phyloP scores from a whole-genome alignment of 2,888 invertebrate species.

The Caenorhabditis drosophilae region DNA sequence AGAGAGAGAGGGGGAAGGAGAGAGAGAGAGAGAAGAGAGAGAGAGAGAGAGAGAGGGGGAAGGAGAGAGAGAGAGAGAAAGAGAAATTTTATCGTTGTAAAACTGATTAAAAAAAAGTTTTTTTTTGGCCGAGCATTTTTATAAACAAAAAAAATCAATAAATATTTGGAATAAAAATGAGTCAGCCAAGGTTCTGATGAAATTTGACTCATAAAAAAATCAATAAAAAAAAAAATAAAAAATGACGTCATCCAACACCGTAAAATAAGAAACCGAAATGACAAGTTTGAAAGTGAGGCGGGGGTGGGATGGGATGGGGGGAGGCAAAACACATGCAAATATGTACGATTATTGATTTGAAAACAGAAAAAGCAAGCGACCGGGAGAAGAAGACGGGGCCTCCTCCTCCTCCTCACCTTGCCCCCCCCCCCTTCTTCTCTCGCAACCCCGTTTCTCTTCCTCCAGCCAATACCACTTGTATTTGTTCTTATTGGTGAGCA shows the following conservation, averaged over 20 bases:
- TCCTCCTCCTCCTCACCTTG: too few species aligned
- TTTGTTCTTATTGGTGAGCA: constrained; percentile 26
- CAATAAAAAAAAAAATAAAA: background rate
- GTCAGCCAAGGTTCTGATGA: background rate
- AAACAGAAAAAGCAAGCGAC: constrained; percentile 1
- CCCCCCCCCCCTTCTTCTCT: too few species aligned
- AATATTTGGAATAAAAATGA: background rate
- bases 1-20: too few species aligned
- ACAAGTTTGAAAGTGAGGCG: too few species aligned
- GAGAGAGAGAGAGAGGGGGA: background rate
- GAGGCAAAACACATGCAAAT: background rate
- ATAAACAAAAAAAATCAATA: background rate
- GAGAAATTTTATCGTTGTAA: too few species aligned
- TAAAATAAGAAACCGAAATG: too few species aligned
- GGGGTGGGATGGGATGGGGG: too few species aligned
- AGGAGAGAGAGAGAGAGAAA: too few species aligned
- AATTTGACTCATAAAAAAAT: background rate
- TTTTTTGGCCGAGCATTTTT: too few species aligned
- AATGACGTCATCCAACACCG: constrained; percentile 9
- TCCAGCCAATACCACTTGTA: constrained; percentile 17
- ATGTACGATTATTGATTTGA: constrained; percentile 34
- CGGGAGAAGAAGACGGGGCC: constrained; percentile 10
- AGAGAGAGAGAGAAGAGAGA: background rate
- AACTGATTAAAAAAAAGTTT: too few species aligned
- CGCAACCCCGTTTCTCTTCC: too few species aligned